phyloP scores from a whole-genome alignment of 35 echinoderm and acorn worm species.

The Apostichopus parvimensis region DNA sequence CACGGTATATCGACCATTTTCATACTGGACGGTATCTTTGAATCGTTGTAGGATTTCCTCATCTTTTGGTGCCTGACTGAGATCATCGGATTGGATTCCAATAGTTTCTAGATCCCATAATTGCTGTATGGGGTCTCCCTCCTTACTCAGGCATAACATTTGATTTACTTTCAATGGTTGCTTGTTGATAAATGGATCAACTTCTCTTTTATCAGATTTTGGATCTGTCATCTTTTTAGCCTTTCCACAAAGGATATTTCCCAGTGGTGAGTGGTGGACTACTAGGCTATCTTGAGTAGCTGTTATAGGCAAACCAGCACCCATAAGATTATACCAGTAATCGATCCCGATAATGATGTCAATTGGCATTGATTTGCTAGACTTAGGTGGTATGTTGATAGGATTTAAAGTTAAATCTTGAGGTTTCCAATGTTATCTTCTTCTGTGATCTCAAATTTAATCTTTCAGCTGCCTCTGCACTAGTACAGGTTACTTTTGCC shows the following conservation, averaged over 20 bases:
- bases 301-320: constrained; percentile 2
- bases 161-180: too few species aligned
- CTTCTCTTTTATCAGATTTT: not conserved
- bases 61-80: not conserved
- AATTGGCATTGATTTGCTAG: not conserved
- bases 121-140: too few species aligned
- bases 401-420: not conserved
- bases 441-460: too few species aligned
- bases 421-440: not conserved
- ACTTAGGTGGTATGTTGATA: constrained; percentile 1
- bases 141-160: too few species aligned
- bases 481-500: constrained; percentile 19
- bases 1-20: not conserved
- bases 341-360: constrained; percentile 8
- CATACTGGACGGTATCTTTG: not conserved
- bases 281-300: not conserved
- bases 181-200: not conserved
- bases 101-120: constrained; percentile 1
- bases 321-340: constrained; percentile 8
- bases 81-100: not conserved
- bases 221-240: not conserved
- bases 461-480: too few species aligned
- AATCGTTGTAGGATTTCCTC: not conserved
- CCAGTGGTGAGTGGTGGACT: constrained; percentile 2
- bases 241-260: constrained; percentile 17